Evolutionary conservation across 2,888 invertebrate species (phyloP), one percentile per base, ranked within the genome.

Genomic region (Stenotaenia linearis): DNA sequence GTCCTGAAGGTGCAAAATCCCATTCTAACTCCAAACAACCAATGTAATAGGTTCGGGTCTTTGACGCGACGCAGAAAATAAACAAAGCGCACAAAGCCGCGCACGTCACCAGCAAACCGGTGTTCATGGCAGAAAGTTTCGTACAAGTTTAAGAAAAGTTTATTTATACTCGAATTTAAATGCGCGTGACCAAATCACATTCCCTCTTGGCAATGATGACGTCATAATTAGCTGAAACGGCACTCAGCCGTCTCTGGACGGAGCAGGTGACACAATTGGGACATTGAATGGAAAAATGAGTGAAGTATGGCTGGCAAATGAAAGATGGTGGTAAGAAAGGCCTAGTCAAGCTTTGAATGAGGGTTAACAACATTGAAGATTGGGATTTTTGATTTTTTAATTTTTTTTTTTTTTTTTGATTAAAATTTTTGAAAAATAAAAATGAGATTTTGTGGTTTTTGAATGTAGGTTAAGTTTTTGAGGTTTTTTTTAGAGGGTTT

Each of bases 11-110:
- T n/a, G 81, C 82, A 77, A 81, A 82, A 32, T 82, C 78, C 82
- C 82, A 82, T 79, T 80, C 81, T 1, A 79, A 77, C 56, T 82
- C 82, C 21, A 82, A 77, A 10, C 81, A 81, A n/a, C 80, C 82
- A 74, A 82, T 81, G 61, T 78, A 82, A 35, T 82, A 82, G 37
- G 77, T 76, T 37, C 77, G 30, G 9, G 77, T 76, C 21, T 50
- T 50, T 18, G 50, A 15, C 18, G 50, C 50, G 21, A 3, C 5
- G 18, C 50, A 50, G 18, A 15, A 18, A 50, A 18, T 21, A 15
- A 50, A 50, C 50, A 50, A 50, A 50, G 21, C 50, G 50, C 18
- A 50, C 50, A 50, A 50, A 50, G 50, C 50, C 50, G 50, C 50
- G 18, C 50, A n/a, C 50, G 18, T 50, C 50, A 21, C 50, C 5